Base-by-base conservation (phyloP, 2,113 vertebrate species). In the Tringa solitaria region DNA sequence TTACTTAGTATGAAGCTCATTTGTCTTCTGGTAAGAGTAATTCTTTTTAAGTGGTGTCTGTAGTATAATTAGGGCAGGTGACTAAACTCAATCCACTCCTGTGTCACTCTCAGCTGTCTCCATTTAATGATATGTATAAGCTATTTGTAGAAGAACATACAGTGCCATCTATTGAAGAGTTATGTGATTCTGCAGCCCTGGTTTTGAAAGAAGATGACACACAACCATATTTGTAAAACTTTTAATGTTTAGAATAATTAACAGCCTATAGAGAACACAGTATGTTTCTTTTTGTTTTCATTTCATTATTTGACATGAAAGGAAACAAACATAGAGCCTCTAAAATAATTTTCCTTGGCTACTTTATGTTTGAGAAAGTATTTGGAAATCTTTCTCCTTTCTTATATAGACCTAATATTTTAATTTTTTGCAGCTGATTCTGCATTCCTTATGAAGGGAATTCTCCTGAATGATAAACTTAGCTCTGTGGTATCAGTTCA, bases 161-260 rank as follows among this genome's bases (percentile, higher is more conserved):
- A 94, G 86, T 92, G 86, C 69, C 94, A 94, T 33, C 92, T 90
- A 32, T 67, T 56, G 95, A 95, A 56, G 39, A 6, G 18, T 21
- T 4, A 1, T 4, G 26, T 24, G 48, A 45, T 53, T n/a, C 72
- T 63, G 41, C 79, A 84, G 59, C 76, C 51, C n/a, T 61, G 39
- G 1, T 54, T 46, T 10, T 60, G n/a, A 32, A 37, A n/a, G 12
- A 19, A 54, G 59, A 32, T 41, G 37, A 72, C 14, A 14, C 21
- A 59, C 27, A 69, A 5, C n/a, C 17, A 0, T 2, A 9, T 3
- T 27, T 41, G 14, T 20, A n/a, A 86, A 83, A 35, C 19, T 23
- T 53, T 48, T 45, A 23, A 33, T 53, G 30, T 12, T 15, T 13
- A 35, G 23, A 26, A 57, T 86, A 84, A 51, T 4, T 4, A 32